Conservation (phyloP, 2,888 invertebrate genomes). For the Diaprepes abbreviatus region DNA sequence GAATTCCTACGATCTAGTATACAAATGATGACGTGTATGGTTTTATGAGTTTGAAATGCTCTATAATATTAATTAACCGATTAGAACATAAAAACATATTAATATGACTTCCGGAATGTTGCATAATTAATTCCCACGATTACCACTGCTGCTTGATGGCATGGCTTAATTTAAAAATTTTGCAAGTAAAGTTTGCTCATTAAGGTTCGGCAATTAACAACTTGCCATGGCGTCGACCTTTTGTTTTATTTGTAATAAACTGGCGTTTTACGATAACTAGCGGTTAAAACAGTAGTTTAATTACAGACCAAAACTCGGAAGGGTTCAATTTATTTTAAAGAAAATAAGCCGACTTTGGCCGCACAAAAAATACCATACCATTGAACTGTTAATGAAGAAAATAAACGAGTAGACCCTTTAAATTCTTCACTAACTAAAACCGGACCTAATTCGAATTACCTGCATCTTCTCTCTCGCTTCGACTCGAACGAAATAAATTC, state of each 20-base stretch:
- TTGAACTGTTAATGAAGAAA: slow-evolving; percentile 59
- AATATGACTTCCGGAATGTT: too few species aligned
- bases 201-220: slow-evolving; percentile 35
- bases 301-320: slow-evolving; percentile 50
- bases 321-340: slow-evolving; percentile 48
- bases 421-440: slow-evolving; percentile 60
- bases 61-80: too few species aligned
- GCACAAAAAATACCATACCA: slow-evolving; percentile 50
- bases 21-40: too few species aligned
- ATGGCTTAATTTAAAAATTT: slow-evolving; percentile 9
- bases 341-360: slow-evolving; percentile 35
- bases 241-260: slow-evolving; percentile 50
- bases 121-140: slow-evolving; percentile 5
- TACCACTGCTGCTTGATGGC: neutral
- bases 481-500: neutral
- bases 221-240: slow-evolving; percentile 33
- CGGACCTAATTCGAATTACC: slow-evolving; percentile 58
- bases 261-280: slow-evolving; percentile 50
- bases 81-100: too few species aligned
- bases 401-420: slow-evolving; percentile 59
- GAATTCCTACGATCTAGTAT: too few species aligned
- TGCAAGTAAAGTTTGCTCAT: slow-evolving; percentile 30
- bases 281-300: slow-evolving; percentile 53
- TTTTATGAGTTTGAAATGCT: too few species aligned
- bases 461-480: slow-evolving; percentile 34